Evolutionary conservation across 2,797 vertebrate species (phyloP).

Genomic region (Peromyscus nudipes): DNA sequence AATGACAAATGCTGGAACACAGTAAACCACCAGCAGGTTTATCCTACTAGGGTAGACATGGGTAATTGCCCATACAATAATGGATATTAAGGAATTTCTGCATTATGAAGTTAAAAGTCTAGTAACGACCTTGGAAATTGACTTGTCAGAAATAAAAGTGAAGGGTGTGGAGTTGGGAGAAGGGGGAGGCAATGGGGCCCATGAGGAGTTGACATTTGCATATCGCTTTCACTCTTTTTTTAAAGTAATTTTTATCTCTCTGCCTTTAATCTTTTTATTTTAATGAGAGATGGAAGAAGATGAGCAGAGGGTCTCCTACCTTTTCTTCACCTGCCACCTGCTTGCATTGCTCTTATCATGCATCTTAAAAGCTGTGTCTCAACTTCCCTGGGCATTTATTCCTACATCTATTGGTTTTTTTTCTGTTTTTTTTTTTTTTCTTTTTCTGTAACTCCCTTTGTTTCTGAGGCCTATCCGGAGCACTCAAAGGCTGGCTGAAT

Average conservation of each 20-base stretch:
- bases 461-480: slow-evolving; percentile 40
- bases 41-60: not conserved
- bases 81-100: not conserved
- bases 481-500: slow-evolving; percentile 53
- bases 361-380: slow-evolving; percentile 58
- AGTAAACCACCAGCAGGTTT: not conserved
- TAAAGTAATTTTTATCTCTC: not conserved
- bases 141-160: slow-evolving; percentile 39
- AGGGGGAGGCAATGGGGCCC: not conserved
- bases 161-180: not conserved
- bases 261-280: not conserved
- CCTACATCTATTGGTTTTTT: not conserved
- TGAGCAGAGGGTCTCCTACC: not conserved
- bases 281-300: not conserved
- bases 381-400: slow-evolving; percentile 52
- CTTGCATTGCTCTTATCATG: slow-evolving; percentile 69
- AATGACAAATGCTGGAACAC: not conserved
- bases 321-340: slow-evolving; percentile 77
- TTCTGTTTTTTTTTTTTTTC: not conserved
- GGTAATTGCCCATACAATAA: not conserved
- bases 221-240: slow-evolving; percentile 35
- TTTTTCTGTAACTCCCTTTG: slow-evolving; percentile 25
- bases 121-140: not conserved
- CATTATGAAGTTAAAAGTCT: not conserved
- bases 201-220: not conserved